Evolutionary conservation across 2,797 vertebrate species (phyloP).

Genomic region (Mionectes olivaceus): DNA sequence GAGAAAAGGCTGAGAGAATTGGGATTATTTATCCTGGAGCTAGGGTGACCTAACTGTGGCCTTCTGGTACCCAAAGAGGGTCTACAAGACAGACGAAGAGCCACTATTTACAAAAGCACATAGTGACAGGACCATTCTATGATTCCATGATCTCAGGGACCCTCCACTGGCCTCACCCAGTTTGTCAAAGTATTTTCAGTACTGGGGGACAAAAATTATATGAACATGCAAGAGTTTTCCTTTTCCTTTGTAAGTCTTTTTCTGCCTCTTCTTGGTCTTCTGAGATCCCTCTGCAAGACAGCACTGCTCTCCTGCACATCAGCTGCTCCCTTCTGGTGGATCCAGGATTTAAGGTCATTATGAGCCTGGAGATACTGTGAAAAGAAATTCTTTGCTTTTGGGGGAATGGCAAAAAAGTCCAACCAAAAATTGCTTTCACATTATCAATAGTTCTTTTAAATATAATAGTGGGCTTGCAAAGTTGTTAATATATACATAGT

Average conservation of each 20-base stretch:
- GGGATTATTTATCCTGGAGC: background rate
- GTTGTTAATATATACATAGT: background rate
- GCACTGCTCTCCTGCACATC: background rate
- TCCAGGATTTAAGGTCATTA: background rate
- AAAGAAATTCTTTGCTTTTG: background rate
- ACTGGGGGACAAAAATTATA: background rate
- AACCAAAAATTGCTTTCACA: background rate
- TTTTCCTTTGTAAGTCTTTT: background rate
- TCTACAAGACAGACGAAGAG: background rate
- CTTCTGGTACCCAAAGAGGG: background rate
- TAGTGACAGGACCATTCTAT: background rate
- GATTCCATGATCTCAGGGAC: background rate
- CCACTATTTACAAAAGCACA: background rate
- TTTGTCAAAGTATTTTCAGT: background rate
- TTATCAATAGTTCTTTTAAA: background rate
- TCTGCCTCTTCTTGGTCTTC: background rate
- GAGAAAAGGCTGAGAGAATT: background rate
- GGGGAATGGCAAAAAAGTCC: background rate
- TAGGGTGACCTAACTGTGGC: background rate
- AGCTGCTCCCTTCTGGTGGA: background rate
- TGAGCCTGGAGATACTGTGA: background rate
- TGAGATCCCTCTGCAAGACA: background rate
- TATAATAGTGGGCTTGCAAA: background rate
- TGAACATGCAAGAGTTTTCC: background rate
- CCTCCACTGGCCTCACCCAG: accelerated